phyloP scores from a whole-genome alignment of 2,888 invertebrate species.

The Torymus aiolomorphi region DNA sequence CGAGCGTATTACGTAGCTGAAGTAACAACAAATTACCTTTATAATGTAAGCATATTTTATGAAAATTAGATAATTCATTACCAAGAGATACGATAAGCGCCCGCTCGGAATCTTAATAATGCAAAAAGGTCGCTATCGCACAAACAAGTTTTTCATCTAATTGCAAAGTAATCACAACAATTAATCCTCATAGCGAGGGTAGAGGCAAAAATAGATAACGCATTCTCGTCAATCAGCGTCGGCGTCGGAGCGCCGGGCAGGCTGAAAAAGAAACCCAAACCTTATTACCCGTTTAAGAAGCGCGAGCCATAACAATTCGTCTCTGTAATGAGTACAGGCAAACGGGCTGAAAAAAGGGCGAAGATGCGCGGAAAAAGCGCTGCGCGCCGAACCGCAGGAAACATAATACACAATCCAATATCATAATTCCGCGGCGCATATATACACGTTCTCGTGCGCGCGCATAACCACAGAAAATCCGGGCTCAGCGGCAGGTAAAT shows the following conservation, averaged over 20 bases:
- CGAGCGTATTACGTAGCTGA: too few relatives aligned
- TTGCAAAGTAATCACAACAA: slow-evolving; percentile 24
- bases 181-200: slow-evolving; percentile 10
- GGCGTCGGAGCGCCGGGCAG: background rate
- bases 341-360: background rate
- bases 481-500: background rate
- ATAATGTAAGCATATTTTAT: slow-evolving; percentile 5
- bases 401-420: slow-evolving; percentile 43
- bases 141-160: slow-evolving; percentile 32
- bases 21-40: background rate
- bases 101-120: background rate
- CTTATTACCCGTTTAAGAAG: slow-evolving; percentile 24
- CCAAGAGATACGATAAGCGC: background rate
- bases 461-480: background rate
- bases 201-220: slow-evolving; percentile 7
- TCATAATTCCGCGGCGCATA: slow-evolving; percentile 28
- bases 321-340: slow-evolving; percentile 27
- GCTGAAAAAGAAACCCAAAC: slow-evolving; percentile 1
- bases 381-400: slow-evolving; percentile 9
- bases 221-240: slow-evolving; percentile 29
- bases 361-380: background rate
- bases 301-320: slow-evolving; percentile 24
- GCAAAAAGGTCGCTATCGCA: background rate
- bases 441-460: background rate
- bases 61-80: slow-evolving; percentile 13